Conservation (phyloP, 2,797 vertebrate species). For the Lithobates sylvaticus region DNA sequence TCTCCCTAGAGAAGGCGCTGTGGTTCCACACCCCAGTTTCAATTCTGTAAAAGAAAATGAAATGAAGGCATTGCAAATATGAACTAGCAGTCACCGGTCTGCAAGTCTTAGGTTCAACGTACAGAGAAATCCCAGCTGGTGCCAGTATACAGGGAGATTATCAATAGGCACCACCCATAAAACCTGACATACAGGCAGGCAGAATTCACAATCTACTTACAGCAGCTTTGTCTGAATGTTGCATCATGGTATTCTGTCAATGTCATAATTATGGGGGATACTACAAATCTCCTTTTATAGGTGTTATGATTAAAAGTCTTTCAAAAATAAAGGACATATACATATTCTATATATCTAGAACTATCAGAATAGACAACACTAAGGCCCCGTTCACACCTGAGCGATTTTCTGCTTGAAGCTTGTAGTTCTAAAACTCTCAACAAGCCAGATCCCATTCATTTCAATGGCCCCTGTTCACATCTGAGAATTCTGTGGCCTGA, state of each 20-base stretch:
- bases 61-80: constrained; percentile 4
- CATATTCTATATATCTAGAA: background rate
- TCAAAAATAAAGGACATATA: background rate
- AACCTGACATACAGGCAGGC: background rate
- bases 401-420: too few species aligned
- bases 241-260: background rate
- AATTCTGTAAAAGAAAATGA: constrained; percentile 49
- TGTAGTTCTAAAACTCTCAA: too few species aligned
- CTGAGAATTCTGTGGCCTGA: too few species aligned
- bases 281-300: background rate
- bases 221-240: constrained; percentile 3
- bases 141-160: background rate
- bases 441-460: too few species aligned
- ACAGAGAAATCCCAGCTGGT: background rate
- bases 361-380: background rate
- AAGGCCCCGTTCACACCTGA: too few species aligned
- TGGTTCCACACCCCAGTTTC: constrained; percentile 36
- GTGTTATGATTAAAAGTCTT: background rate
- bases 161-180: background rate
- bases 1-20: constrained; percentile 19
- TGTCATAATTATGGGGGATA: background rate
- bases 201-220: constrained; percentile 11
- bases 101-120: background rate
- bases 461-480: too few species aligned
- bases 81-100: background rate